Evolutionary conservation across 2,888 invertebrate species (phyloP).

Genomic region (Brachyopa scutellaris): DNA sequence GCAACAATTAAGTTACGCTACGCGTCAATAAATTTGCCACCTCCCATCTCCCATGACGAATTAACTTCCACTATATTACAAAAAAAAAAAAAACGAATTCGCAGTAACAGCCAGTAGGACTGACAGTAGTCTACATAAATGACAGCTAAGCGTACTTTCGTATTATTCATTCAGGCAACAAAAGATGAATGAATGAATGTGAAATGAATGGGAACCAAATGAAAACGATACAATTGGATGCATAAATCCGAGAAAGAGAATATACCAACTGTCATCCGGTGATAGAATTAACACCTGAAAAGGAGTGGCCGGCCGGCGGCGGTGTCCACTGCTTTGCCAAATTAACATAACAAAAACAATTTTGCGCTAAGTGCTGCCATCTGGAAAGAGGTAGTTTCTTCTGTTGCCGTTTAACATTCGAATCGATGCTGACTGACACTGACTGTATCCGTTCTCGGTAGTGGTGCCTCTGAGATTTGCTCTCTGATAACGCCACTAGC

Average conservation of each 20-base stretch:
- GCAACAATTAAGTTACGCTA: slow-evolving; percentile 1
- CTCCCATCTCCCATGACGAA: slow-evolving; percentile 30
- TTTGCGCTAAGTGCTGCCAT: neutral
- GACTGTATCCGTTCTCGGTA: too few species aligned
- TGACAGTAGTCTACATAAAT: neutral
- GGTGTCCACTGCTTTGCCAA: too few species aligned
- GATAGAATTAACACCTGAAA: slow-evolving; percentile 24
- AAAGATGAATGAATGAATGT: slow-evolving; percentile 9
- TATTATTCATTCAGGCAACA: slow-evolving; percentile 3
- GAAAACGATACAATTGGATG: neutral
- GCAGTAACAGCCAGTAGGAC: neutral
- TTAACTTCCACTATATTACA: slow-evolving; percentile 12
- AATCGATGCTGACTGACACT: too few species aligned
- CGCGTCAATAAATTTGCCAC: slow-evolving; percentile 16
- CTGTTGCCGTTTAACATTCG: neutral
- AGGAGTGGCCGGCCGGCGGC: neutral
- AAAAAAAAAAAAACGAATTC: neutral
- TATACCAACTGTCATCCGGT: slow-evolving; percentile 19
- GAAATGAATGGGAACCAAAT: neutral
- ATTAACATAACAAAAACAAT: slow-evolving; percentile 34
- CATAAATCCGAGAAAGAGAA: neutral
- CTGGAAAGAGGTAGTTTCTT: neutral
- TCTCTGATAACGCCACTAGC: neutral
- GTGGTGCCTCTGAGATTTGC: too few species aligned
- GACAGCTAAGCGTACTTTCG: neutral